Percentiles rank a stretch among this genome's conserved stretches.
Evolutionary conservation across 2,113 vertebrate genomes (phyloP).

Genomic region (Aptenodytes patagonicus): DNA sequence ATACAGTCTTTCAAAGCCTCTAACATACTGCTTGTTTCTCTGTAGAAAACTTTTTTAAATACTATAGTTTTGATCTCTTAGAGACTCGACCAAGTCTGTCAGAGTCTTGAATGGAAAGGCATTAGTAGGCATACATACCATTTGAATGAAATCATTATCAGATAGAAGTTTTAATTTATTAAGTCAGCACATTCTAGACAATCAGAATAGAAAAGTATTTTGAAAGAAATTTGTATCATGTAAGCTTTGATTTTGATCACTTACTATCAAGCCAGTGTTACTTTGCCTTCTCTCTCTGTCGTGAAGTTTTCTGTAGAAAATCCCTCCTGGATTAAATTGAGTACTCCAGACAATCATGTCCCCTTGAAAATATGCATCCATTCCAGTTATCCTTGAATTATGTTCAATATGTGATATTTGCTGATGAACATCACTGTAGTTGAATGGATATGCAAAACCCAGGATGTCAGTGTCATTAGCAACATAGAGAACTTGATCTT

Average conservation of each 20-base stretch:
- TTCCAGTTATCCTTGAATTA: conserved; percentile 96
- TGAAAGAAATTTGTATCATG: neutral
- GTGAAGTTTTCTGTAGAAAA: conserved; percentile 92
- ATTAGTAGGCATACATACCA: neutral
- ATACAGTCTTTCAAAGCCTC: neutral
- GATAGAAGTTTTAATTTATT: neutral
- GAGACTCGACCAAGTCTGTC: neutral
- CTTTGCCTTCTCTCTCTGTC: conserved; percentile 87
- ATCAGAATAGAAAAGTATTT: neutral
- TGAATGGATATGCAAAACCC: conserved; percentile 98
- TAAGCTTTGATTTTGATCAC: conserved; percentile 62
- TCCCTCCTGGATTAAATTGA: conserved; percentile 96
- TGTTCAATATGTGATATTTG: conserved; percentile 94
- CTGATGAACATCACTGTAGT: conserved; percentile 92
- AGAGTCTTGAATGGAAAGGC: neutral
- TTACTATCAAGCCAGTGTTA: conserved; percentile 92
- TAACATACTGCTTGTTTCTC: neutral
- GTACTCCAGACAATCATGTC: conserved; percentile 98
- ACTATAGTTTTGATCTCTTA: neutral
- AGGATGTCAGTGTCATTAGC: conserved; percentile 99
- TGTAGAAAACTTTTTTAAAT: neutral
- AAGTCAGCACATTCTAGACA: neutral
- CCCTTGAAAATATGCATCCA: conserved; percentile 93
- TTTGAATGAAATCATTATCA: neutral
- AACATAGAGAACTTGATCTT: conserved; percentile 98